Evolutionary conservation across 1,140 invertebrate species (phyloP).

Genomic region (Halictus rubicundus): DNA sequence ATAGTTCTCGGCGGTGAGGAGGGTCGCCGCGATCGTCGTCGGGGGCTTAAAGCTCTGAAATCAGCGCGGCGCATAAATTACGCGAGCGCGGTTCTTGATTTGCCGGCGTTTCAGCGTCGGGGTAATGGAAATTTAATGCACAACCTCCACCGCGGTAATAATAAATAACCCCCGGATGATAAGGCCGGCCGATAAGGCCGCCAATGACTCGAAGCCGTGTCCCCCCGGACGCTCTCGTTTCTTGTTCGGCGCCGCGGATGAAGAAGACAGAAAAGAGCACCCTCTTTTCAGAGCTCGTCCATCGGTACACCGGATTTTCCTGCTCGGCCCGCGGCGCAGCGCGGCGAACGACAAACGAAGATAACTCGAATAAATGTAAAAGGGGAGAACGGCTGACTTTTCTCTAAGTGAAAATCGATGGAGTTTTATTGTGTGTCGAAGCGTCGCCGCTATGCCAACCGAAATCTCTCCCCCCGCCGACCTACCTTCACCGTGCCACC

Average conservation of each 20-base stretch:
- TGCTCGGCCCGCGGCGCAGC: too few species aligned
- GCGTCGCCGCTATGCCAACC: conserved; percentile 4
- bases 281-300: background rate
- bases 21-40: background rate
- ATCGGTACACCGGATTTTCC: conserved; percentile 25
- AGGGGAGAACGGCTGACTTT: conserved; percentile 58
- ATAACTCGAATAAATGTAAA: conserved; percentile 71
- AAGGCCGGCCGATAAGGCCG: conserved; percentile 47
- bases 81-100: conserved; percentile 36
- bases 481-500: background rate
- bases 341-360: conserved; percentile 60
- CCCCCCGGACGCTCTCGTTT: background rate
- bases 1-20: background rate
- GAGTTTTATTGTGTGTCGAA: conserved; percentile 64
- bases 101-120: conserved; percentile 34
- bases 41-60: conserved; percentile 7
- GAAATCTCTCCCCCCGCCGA: background rate
- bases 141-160: conserved; percentile 41
- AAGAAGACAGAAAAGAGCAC: conserved; percentile 26
- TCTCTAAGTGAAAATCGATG: conserved; percentile 73
- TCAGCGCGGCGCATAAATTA: conserved; percentile 51
- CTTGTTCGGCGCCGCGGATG: conserved; percentile 35
- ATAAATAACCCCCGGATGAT: conserved; percentile 56
- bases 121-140: conserved; percentile 65
- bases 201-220: conserved; percentile 42